Conservation (phyloP, 2,888 invertebrate species). For the Spicauda simplicius region DNA sequence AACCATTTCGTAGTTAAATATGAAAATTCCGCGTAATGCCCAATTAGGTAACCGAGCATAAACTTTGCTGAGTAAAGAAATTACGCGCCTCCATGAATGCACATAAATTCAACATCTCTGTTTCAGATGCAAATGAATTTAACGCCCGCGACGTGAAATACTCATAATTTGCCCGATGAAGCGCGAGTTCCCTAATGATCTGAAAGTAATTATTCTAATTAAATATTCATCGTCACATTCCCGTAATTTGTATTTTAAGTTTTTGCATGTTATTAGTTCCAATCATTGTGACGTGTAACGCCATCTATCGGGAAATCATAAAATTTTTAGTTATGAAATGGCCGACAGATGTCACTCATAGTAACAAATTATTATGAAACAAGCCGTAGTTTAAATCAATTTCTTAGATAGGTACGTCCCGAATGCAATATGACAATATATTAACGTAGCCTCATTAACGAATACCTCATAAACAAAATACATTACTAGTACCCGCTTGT, state of each 20-base stretch:
- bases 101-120: constrained; percentile 39
- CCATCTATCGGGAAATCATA: constrained; percentile 8
- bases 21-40: constrained; percentile 24
- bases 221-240: constrained; percentile 53
- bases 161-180: constrained; percentile 58
- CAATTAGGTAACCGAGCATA: constrained; percentile 36
- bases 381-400: too few species aligned
- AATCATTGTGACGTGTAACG: constrained; percentile 1
- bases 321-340: not conserved
- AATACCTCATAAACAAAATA: too few species aligned
- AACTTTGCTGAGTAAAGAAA: constrained; percentile 40
- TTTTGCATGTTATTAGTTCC: constrained; percentile 6
- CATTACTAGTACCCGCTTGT: too few species aligned
- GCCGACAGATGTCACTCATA: constrained; percentile 14
- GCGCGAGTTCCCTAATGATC: constrained; percentile 48
- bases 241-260: constrained; percentile 35
- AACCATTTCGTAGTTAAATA: constrained; percentile 2
- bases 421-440: too few species aligned
- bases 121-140: constrained; percentile 43
- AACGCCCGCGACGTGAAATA: constrained; percentile 50
- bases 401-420: too few species aligned
- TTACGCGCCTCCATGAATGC: constrained; percentile 47
- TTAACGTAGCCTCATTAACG: too few species aligned
- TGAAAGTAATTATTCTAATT: constrained; percentile 50
- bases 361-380: not conserved